Evolutionary conservation across 2,113 vertebrate genomes (phyloP).

Genomic region (Aleadryas rufinucha): DNA sequence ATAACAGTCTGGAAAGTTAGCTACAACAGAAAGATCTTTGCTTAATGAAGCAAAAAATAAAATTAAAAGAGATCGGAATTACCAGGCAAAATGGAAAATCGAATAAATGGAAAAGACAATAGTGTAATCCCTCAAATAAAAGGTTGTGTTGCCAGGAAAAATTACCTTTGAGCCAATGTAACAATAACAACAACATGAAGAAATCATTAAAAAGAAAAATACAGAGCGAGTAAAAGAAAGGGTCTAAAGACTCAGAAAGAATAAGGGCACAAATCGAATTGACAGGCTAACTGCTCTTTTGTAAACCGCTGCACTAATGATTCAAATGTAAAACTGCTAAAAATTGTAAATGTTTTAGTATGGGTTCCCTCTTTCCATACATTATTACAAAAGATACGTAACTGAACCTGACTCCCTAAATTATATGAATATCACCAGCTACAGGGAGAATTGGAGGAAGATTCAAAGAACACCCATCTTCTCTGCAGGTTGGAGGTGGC

Average conservation of each 20-base stretch:
- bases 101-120: background rate
- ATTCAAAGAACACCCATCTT: background rate
- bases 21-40: background rate
- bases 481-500: background rate
- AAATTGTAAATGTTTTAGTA: background rate
- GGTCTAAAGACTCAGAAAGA: background rate
- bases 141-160: conserved; percentile 18
- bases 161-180: conserved; percentile 35
- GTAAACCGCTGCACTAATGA: background rate
- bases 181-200: conserved; percentile 1
- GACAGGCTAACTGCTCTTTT: background rate
- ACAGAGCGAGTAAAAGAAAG: background rate
- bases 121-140: conserved; percentile 6
- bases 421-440: background rate
- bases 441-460: background rate
- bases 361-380: background rate
- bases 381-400: background rate
- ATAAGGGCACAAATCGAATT: background rate
- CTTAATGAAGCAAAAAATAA: background rate
- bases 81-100: background rate
- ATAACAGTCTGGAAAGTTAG: background rate
- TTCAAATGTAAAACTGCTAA: background rate
- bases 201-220: background rate
- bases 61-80: background rate
- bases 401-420: background rate